Evolutionary conservation across 1,140 invertebrate species (phyloP), one percentile per base, ranked within the genome.

Genomic region (Solen grandis): DNA sequence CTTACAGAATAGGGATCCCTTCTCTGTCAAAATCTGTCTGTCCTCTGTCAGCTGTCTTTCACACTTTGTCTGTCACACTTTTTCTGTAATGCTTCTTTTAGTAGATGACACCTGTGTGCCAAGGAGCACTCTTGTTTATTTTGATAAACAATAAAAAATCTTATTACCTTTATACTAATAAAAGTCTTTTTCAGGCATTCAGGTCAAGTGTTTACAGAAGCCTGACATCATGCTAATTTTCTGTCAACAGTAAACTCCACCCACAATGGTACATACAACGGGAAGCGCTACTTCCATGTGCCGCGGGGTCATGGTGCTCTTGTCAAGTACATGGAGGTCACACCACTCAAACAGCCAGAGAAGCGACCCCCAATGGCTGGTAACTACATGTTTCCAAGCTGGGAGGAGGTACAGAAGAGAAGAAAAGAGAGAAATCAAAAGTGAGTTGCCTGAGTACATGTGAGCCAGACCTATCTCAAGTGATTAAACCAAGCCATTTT

Each of bases 321-420:
- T 82, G 88, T 91, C 3, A 84, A 83, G 22, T 88, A 90, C 63
- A 84, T 72, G n/a, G 85, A 90, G 41, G 84, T 90, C 3, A 76
- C 62, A 14, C 86, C 81, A 2, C 31, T 90, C 8, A 84, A 82
- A n/a, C 60, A 74, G 5, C 50, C 83, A 13, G 82, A 76, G 10
- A 81, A 78, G 69, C 63, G 76, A 4, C 89, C 88, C 33, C 84
- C 87, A 16, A 13, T 91, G 0, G 68, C 59, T 19, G 89, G 89
- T 27, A 91, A 91, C 74, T 75, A 79, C 57, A 91, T 91, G 90
- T 91, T 89, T 73, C 88, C 89, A 10, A 91, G 89, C 82, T 91
- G 83, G 81, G 84, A 89, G 27, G 87, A 88, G 35, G 86, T 91
- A 5, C 85, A 81, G 60, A 85, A 85, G 68, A 73, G 85, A 55